Conservation (phyloP, 2,888 invertebrate species). For the Polyommatus icarus region DNA sequence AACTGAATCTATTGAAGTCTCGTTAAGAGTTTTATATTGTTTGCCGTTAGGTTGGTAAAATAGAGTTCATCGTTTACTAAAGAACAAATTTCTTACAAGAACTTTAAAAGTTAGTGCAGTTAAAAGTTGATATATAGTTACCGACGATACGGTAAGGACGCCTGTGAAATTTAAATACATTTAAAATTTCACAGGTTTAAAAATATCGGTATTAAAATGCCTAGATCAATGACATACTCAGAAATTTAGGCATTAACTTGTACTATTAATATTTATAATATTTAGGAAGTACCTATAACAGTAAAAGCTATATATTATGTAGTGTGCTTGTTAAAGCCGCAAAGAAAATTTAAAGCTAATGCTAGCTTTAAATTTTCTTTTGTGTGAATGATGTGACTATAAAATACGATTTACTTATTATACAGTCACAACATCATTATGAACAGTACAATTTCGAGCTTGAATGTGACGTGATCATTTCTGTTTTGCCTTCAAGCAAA, state of each 20-base stretch:
- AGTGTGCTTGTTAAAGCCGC: no score
- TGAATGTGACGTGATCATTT: constrained; percentile 2
- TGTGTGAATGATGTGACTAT: no score
- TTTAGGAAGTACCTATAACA: no score
- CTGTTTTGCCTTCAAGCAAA: constrained; percentile 9
- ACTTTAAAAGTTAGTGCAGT: constrained; percentile 32
- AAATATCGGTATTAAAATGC: neutral
- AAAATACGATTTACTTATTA: neutral
- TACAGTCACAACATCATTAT: neutral
- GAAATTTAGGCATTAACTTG: no score
- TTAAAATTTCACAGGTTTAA: constrained; percentile 18
- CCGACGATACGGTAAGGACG: constrained; percentile 10
- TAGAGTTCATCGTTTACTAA: constrained; percentile 37
- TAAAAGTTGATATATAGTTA: constrained; percentile 15
- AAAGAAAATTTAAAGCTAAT: no score
- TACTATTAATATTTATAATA: no score
- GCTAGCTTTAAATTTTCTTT: no score
- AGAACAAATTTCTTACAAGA: constrained; percentile 36
- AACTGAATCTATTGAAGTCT: constrained; percentile 32
- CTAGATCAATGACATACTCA: no score
- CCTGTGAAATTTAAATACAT: neutral
- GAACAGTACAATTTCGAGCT: neutral
- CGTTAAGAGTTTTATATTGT: constrained; percentile 41
- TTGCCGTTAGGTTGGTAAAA: constrained; percentile 35
- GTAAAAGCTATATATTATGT: no score